Base-by-base conservation (phyloP, 64 coral and sea anemone genomes). In the Dendronephthya gigantea region DNA sequence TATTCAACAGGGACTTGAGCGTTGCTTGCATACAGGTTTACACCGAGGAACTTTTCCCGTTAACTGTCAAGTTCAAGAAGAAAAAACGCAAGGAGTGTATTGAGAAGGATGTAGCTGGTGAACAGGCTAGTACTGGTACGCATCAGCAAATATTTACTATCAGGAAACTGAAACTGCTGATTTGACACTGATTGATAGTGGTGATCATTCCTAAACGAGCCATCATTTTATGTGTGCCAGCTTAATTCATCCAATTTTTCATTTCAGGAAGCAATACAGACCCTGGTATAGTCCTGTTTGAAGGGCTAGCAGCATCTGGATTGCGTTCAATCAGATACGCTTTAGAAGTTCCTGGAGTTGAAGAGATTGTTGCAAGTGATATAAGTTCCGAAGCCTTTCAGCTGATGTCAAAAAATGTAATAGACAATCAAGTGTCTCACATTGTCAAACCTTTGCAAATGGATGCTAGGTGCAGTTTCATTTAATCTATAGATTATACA, bases 261-360 rank as follows among this genome's bases (percentile, higher is more conserved):
- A 22, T 4, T 62, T 62, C 55, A 62, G 55, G 25, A 27, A 62
- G 6, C 25, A 19, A 15, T 62, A n/a, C 6, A 19, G 25, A 35
- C 22, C 15, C 10, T 31, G 92, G 92, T 85, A 72, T 98, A 52
- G 89, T 87, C 25, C 40, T 98, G 22, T 72, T 98, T 47, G 95
- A 98, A 50, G 95, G 89, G 13, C 85, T 98, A 25, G 83, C 95
- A 40, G 95, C 95, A 11, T 93, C 95, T 88, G 95, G 95, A 43
- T 72, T 98, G n/a, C 89, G 95, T 0, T 91, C 95, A 48, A 85
- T 92, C 45, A 90, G 95, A 87, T 98, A 98, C 88, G 92, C 95
- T 41, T 85, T 93, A n/a, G 95, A 98, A 88, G 82, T 98, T 1
- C 74, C 81, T 48, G 85, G 87, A 58, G 85, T 98, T 83, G 86